These are phyloP conservation scores for Globia sparganii DNA, from an alignment of 2,888 invertebrate species.

Conservation along the genomic window DNA sequence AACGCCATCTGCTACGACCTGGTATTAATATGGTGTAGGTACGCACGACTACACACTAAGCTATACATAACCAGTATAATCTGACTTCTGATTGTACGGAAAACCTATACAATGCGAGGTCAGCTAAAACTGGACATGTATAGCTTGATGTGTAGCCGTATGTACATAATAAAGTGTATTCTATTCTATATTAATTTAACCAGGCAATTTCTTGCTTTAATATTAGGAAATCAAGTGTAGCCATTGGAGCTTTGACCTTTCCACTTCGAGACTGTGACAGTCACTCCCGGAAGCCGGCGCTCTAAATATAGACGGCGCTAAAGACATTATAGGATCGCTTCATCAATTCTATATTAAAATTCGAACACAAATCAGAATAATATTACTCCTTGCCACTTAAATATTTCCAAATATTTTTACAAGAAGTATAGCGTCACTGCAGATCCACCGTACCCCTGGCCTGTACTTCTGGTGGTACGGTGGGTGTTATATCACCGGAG, in stretches of 20 bases:
- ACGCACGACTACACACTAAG: too few relatives aligned
- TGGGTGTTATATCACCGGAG: too few relatives aligned
- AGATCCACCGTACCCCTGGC: too few relatives aligned
- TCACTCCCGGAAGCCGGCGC: background rate
- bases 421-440: background rate
- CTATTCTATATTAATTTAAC: background rate
- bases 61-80: too few relatives aligned
- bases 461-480: too few relatives aligned
- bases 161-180: too few relatives aligned
- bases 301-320: slow-evolving; percentile 8
- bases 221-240: background rate
- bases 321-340: slow-evolving; percentile 6
- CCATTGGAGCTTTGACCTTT: slow-evolving; percentile 31
- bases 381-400: background rate
- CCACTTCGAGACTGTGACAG: background rate
- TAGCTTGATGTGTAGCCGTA: too few relatives aligned
- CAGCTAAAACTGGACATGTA: too few relatives aligned
- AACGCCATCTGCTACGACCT: too few relatives aligned
- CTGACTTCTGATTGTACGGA: too few relatives aligned
- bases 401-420: slow-evolving; percentile 12
- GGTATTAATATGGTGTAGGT: too few relatives aligned
- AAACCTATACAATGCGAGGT: too few relatives aligned
- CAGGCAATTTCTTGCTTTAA: background rate
- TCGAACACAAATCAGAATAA: slow-evolving; percentile 7
- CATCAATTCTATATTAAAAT: slow-evolving; percentile 20